A percentile compares a stretch with the other conserved stretches of the same genome.
These are phyloP conservation scores for Sinocyclocheilus grahami DNA, from an alignment of 2,113 vertebrate species.

Conservation along the genomic window DNA sequence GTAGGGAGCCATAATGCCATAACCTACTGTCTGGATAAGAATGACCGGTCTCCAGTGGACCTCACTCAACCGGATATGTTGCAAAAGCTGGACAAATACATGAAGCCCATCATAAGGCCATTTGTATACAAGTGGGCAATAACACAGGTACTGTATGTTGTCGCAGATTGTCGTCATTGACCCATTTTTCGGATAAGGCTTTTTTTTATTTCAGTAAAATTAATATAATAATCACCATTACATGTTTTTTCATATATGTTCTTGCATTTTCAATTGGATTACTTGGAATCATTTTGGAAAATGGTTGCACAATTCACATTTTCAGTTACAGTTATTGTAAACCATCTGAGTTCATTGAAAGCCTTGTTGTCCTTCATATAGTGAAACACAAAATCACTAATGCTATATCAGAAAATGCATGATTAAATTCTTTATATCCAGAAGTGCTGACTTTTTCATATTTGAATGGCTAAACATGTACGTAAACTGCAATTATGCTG, in stretches of 20 bases:
- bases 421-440: background rate
- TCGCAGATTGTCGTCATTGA: no score
- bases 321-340: background rate
- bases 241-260: no score
- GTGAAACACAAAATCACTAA: background rate
- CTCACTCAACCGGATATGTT: constrained; percentile 78
- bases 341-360: background rate
- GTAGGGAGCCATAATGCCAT: constrained; percentile 80
- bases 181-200: no score
- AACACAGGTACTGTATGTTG: constrained; percentile 71
- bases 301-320: background rate
- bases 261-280: background rate
- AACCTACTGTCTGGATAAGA: constrained; percentile 80
- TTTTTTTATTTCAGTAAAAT: no score
- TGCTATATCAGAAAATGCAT: background rate
- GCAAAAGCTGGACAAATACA: constrained; percentile 77
- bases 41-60: constrained; percentile 76
- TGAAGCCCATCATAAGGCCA: constrained; percentile 79
- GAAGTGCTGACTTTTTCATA: background rate
- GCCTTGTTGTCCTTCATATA: background rate
- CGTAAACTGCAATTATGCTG: background rate
- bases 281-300: background rate
- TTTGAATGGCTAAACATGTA: background rate
- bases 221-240: no score
- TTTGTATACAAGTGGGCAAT: constrained; percentile 81